Conservation (phyloP, 2,113 vertebrate species). For the Panthera leo region DNA sequence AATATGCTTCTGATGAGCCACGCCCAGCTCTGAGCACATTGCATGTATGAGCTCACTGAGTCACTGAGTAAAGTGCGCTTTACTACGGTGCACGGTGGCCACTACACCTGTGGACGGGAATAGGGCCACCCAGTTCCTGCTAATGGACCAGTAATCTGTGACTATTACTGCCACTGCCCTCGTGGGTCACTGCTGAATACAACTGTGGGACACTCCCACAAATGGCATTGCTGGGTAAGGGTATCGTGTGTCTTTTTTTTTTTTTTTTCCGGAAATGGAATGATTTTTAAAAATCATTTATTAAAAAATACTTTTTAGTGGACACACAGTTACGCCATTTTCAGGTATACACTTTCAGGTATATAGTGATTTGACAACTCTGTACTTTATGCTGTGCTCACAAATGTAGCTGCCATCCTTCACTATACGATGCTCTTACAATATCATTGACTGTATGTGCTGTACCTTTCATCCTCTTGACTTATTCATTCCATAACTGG, state of each 20-base stretch:
- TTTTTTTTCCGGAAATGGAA: neutral
- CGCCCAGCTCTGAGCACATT: neutral
- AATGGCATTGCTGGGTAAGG: too few relatives aligned
- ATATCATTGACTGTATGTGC: neutral
- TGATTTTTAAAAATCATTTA: neutral
- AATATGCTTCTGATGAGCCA: neutral
- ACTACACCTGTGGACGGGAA: neutral
- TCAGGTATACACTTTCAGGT: neutral
- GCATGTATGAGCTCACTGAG: neutral
- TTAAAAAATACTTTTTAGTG: neutral
- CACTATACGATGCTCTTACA: neutral
- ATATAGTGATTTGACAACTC: neutral
- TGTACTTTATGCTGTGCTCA: neutral
- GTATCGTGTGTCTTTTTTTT: neutral
- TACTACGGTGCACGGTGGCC: neutral
- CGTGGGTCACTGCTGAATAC: neutral
- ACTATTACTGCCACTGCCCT: neutral
- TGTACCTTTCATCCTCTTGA: neutral
- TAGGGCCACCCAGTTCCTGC: too few relatives aligned
- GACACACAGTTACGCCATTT: neutral
- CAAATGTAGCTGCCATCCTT: neutral
- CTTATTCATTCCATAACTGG: neutral
- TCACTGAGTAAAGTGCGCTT: too few relatives aligned
- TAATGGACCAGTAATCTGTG: neutral
- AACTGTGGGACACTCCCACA: neutral